Conservation (phyloP, 2,797 vertebrate species). For the Tarsius wallacei region DNA sequence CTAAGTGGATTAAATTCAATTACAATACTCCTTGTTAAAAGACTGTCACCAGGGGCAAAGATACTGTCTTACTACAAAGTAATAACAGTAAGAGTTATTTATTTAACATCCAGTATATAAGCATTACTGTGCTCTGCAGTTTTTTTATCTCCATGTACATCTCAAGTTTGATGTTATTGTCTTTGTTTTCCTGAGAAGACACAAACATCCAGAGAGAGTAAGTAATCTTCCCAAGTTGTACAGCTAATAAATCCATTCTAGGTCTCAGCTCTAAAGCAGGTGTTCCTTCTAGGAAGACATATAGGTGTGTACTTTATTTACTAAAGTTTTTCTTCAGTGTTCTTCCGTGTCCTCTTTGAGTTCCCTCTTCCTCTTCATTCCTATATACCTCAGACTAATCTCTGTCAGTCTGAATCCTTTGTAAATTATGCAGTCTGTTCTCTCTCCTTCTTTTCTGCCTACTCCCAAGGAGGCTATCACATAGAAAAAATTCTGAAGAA, state of each 20-base stretch:
- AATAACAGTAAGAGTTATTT: constrained; percentile 43
- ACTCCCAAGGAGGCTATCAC: background rate
- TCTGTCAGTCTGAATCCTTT: background rate
- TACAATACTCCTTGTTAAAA: background rate
- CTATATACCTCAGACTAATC: background rate
- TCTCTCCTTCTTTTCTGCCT: background rate
- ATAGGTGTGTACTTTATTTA: background rate
- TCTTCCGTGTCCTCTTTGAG: background rate
- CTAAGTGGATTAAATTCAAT: constrained; percentile 48
- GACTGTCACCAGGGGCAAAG: background rate
- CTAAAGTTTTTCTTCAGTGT: background rate
- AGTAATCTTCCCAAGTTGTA: background rate
- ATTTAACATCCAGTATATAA: constrained; percentile 37
- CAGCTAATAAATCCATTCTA: background rate
- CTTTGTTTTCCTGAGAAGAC: constrained; percentile 33
- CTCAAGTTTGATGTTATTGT: background rate
- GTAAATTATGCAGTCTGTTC: background rate
- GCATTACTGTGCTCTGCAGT: background rate
- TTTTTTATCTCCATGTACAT: constrained; percentile 8
- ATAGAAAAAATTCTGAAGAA: constrained; percentile 16
- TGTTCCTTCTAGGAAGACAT: background rate
- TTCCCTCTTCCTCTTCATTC: background rate
- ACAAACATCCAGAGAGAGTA: background rate
- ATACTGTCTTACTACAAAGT: constrained; percentile 52
- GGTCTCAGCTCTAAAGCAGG: background rate